A percentile compares a stretch with the other conserved stretches of the same genome.
These are phyloP conservation scores for Punctoribates punctum DNA, from an alignment of 2,888 invertebrate genomes.

Conservation along the genomic window DNA sequence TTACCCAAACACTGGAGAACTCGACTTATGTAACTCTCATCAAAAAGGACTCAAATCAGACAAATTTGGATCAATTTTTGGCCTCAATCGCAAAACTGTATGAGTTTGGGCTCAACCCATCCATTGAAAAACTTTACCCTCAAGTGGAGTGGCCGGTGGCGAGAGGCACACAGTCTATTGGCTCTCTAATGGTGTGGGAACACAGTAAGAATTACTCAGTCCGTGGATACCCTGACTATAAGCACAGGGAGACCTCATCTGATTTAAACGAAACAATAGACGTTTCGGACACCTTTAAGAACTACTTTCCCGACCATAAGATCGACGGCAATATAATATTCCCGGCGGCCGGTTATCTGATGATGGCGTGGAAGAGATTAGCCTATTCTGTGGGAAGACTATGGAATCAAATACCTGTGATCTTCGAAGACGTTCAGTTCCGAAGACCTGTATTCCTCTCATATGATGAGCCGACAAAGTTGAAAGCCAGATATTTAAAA, in stretches of 20 bases:
- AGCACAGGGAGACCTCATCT: slow-evolving; percentile 41
- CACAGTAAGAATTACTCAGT: slow-evolving; percentile 60
- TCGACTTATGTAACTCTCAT: slow-evolving; percentile 70
- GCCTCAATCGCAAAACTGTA: slow-evolving; percentile 74
- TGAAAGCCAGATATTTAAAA: slow-evolving; percentile 50
- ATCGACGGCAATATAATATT: slow-evolving; percentile 59
- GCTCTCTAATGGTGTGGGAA: slow-evolving; percentile 84
- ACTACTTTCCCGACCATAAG: background rate
- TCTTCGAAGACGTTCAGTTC: slow-evolving; percentile 38
- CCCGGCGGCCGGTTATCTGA: slow-evolving; percentile 57
- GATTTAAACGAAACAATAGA: slow-evolving; percentile 58
- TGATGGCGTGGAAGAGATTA: slow-evolving; percentile 77
- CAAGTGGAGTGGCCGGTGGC: slow-evolving; percentile 69
- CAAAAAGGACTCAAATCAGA: slow-evolving; percentile 69
- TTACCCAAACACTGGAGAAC: background rate
- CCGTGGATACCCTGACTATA: slow-evolving; percentile 39
- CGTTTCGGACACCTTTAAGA: background rate
- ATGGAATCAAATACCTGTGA: slow-evolving; percentile 19
- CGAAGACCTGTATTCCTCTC: slow-evolving; percentile 23
- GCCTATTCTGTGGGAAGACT: slow-evolving; percentile 49
- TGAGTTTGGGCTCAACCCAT: slow-evolving; percentile 73
- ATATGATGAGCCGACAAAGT: background rate
- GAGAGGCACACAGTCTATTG: slow-evolving; percentile 82
- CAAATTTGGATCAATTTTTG: slow-evolving; percentile 71
- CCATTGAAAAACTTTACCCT: slow-evolving; percentile 65